These are phyloP conservation scores for Dynastes hyllus DNA, from an alignment of 2,888 invertebrate genomes.

Conservation along the genomic window DNA sequence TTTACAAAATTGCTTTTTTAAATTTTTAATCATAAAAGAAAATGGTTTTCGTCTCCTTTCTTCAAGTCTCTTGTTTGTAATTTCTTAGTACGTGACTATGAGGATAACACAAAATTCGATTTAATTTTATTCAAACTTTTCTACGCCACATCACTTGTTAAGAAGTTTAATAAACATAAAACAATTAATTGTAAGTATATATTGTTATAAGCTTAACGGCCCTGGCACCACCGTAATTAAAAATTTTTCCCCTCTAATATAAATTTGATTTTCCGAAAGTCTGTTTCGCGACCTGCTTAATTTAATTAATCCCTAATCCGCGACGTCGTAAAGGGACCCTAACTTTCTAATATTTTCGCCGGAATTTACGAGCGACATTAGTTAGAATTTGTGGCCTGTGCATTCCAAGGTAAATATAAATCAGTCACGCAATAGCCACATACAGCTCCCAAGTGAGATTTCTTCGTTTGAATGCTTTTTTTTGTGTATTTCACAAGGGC, in stretches of 20 bases:
- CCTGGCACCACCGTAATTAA: not conserved
- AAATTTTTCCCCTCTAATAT: not conserved
- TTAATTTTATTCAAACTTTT: not conserved
- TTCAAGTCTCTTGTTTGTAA: no score
- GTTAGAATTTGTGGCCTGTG: constrained; percentile 8
- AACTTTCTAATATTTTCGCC: constrained; percentile 18
- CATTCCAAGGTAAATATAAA: constrained; percentile 30
- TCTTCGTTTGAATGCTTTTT: constrained; percentile 14
- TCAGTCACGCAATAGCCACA: constrained; percentile 22
- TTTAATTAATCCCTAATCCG: constrained; percentile 18
- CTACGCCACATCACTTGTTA: no score
- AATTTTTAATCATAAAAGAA: no score
- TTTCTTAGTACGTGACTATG: no score
- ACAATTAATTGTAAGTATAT: not conserved
- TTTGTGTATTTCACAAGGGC: not conserved
- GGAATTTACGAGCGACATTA: constrained; percentile 27
- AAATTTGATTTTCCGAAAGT: not conserved
- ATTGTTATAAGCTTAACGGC: not conserved
- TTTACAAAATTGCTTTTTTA: no score
- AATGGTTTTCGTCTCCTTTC: no score
- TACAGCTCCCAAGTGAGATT: constrained; percentile 22
- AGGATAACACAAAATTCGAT: not conserved
- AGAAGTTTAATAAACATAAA: not conserved
- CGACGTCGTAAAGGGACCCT: not conserved
- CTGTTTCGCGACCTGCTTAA: not conserved